A percentile compares a stretch with the other conserved stretches of the same genome.
phyloP scores from a whole-genome alignment of 2,797 vertebrate species.

The Lutjanus campechanus region DNA sequence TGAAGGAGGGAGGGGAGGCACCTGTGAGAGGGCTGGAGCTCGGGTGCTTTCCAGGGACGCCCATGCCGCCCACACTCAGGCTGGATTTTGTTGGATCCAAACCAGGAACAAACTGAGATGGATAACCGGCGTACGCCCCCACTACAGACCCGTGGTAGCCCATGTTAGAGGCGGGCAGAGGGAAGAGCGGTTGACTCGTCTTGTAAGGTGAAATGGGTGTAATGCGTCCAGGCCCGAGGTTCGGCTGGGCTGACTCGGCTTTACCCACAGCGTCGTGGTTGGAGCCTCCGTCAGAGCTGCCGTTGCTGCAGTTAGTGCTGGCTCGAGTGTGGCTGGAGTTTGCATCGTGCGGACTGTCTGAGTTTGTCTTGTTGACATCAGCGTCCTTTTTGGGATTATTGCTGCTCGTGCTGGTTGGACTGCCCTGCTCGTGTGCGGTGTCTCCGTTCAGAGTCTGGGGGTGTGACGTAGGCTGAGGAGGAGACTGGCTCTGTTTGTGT shows the following conservation, averaged over 20 bases:
- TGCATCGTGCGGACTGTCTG: slow-evolving; percentile 80
- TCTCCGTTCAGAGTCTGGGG: slow-evolving; percentile 77
- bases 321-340: slow-evolving; percentile 84
- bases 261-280: slow-evolving; percentile 84
- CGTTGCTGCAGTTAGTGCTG: slow-evolving; percentile 85
- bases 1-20: slow-evolving; percentile 96
- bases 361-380: slow-evolving; percentile 67
- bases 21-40: slow-evolving; percentile 96
- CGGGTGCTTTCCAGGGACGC: slow-evolving; percentile 92
- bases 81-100: slow-evolving; percentile 92
- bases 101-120: slow-evolving; percentile 92
- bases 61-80: slow-evolving; percentile 88
- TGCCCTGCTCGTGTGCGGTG: slow-evolving; percentile 69
- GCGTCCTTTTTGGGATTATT: slow-evolving; percentile 78
- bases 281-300: slow-evolving; percentile 86
- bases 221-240: slow-evolving; percentile 87
- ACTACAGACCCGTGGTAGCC: slow-evolving; percentile 98
- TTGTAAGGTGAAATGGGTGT: slow-evolving; percentile 97
- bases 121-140: slow-evolving; percentile 94
- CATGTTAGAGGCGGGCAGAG: slow-evolving; percentile 92
- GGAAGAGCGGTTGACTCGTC: slow-evolving; percentile 92
- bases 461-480: slow-evolving; percentile 80
- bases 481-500: slow-evolving; percentile 78
- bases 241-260: slow-evolving; percentile 83
- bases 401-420: slow-evolving; percentile 63